Percentiles rank a stretch among this genome's conserved stretches.
Evolutionary conservation across 2,113 vertebrate genomes (phyloP).

Genomic region (Amia ocellicauda): DNA sequence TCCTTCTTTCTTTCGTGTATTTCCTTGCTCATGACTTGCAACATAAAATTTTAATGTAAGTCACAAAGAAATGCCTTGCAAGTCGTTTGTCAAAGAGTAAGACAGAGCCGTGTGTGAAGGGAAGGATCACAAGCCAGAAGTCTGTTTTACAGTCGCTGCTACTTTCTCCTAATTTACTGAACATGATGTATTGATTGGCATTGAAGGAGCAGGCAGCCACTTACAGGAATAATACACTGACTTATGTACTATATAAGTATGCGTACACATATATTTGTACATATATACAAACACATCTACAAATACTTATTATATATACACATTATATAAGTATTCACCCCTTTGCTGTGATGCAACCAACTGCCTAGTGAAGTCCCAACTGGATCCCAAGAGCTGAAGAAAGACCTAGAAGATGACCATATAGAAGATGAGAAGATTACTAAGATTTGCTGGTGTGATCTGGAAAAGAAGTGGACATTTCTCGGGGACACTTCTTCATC

Average conservation of each 20-base stretch:
- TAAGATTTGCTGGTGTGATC: too few species aligned
- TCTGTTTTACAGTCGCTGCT: too few species aligned
- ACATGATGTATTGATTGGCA: not conserved
- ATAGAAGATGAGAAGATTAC: too few species aligned
- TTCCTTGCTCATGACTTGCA: not conserved
- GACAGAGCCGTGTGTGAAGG: not conserved
- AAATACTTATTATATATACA: not conserved
- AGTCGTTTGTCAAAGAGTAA: not conserved
- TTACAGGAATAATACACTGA: not conserved
- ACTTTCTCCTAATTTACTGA: too few species aligned
- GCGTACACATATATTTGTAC: not conserved
- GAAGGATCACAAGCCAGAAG: too few species aligned
- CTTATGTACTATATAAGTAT: not conserved
- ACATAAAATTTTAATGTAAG: not conserved
- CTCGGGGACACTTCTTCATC: too few species aligned
- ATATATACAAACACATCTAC: conserved; percentile 1
- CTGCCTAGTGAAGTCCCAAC: too few species aligned
- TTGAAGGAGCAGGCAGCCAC: not conserved
- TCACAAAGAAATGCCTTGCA: not conserved
- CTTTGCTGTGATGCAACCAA: too few species aligned
- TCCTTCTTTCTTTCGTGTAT: not conserved
- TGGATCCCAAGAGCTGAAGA: too few species aligned
- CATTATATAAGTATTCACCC: not conserved
- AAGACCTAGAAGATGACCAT: too few species aligned
- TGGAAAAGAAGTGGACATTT: too few species aligned